Percentiles rank a stretch among this genome's conserved stretches.
Conservation (phyloP, 2,888 invertebrate species). For the Drosophila emarginata region DNA sequence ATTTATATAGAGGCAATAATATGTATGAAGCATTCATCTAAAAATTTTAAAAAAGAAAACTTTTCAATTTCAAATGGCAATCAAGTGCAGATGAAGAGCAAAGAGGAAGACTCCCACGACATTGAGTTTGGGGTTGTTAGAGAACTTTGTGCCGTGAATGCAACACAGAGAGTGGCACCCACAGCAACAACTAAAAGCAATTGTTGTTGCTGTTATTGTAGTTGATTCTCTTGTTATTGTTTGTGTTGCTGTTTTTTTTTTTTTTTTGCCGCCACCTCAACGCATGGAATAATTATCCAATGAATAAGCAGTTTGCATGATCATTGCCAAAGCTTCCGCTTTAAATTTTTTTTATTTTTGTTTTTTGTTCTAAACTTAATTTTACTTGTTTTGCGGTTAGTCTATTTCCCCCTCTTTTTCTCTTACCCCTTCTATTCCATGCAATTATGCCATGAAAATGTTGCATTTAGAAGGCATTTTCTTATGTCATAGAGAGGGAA, state of each 20-base stretch:
- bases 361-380: slow-evolving; percentile 60
- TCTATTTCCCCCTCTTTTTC: slow-evolving; percentile 13
- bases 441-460: slow-evolving; percentile 77
- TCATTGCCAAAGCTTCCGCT: slow-evolving; percentile 78
- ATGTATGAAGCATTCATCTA: too few species aligned
- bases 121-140: slow-evolving; percentile 45
- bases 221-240: slow-evolving; percentile 2
- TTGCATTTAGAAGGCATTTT: slow-evolving; percentile 74
- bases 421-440: slow-evolving; percentile 39
- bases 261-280: slow-evolving; percentile 29
- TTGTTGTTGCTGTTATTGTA: background rate
- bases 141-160: background rate
- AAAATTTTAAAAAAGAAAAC: slow-evolving; percentile 7
- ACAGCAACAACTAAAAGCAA: slow-evolving; percentile 51
- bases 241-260: slow-evolving; percentile 8
- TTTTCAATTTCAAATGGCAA: slow-evolving; percentile 56
- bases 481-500: slow-evolving; percentile 69
- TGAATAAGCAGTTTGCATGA: slow-evolving; percentile 79
- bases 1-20: too few species aligned
- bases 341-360: slow-evolving; percentile 54
- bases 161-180: background rate
- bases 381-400: slow-evolving; percentile 27
- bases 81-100: slow-evolving; percentile 36
- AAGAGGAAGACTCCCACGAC: slow-evolving; percentile 63
- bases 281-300: slow-evolving; percentile 80